A percentile compares a stretch with the other conserved stretches of the same genome.
Evolutionary conservation across 2,888 invertebrate genomes (phyloP).

Genomic region (Leptothorax acervorum): DNA sequence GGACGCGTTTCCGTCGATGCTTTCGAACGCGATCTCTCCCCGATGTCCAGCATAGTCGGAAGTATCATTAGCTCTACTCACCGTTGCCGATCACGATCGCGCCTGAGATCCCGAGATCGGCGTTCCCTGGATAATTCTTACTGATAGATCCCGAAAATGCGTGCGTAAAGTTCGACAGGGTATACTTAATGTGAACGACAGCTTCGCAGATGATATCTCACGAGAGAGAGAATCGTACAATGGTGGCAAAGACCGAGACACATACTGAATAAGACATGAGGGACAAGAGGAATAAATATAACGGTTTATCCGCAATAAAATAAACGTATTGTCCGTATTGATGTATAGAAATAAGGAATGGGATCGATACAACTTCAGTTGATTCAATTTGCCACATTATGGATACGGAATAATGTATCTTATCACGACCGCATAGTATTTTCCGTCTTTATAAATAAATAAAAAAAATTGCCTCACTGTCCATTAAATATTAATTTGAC

Average conservation of each 20-base stretch:
- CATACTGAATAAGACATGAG: conserved; percentile 34
- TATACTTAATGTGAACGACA: not conserved
- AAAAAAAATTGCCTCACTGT: not conserved
- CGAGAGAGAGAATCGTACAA: not conserved
- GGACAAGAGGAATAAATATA: conserved; percentile 29
- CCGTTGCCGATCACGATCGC: not conserved
- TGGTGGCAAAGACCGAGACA: not conserved
- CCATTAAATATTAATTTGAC: not conserved
- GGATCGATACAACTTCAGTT: not conserved
- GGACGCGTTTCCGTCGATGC: not conserved
- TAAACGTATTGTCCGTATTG: not conserved
- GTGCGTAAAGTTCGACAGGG: not conserved
- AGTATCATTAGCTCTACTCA: not conserved
- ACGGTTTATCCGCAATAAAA: conserved; percentile 22
- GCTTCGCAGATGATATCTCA: not conserved
- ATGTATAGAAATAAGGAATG: conserved; percentile 6
- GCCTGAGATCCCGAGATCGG: not conserved
- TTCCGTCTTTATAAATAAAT: not conserved
- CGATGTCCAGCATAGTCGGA: not conserved
- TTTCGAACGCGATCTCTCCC: conserved; percentile 21
- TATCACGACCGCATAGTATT: not conserved
- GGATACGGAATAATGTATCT: not conserved
- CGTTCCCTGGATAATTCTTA: not conserved
- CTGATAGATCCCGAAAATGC: not conserved
- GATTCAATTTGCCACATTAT: not conserved